Evolutionary conservation across 2,113 vertebrate genomes (phyloP).

Genomic region (Emydura subglobosa): DNA sequence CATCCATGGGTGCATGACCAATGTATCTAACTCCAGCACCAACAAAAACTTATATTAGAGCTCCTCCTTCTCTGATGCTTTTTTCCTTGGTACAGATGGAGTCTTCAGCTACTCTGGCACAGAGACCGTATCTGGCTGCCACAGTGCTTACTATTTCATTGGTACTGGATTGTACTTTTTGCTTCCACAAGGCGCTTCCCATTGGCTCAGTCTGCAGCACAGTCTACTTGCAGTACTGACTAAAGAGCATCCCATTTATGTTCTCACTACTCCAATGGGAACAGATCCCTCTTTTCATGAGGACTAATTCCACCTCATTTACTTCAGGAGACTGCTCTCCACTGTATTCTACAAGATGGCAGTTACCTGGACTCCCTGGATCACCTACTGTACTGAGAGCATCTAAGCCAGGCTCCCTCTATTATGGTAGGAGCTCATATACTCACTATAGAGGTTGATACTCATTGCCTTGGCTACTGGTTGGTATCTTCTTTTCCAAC

Average conservation of each 20-base stretch:
- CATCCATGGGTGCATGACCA: background rate
- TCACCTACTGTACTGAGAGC: background rate
- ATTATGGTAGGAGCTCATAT: background rate
- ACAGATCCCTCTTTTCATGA: background rate
- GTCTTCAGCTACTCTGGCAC: background rate
- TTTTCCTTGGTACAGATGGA: background rate
- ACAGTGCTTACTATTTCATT: background rate
- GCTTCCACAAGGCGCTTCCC: background rate
- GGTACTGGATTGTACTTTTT: background rate
- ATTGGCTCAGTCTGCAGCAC: background rate
- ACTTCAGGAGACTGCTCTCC: background rate
- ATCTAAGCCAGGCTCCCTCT: background rate
- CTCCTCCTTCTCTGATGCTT: background rate
- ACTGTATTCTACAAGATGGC: background rate
- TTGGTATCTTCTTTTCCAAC: background rate
- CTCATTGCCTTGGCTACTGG: background rate
- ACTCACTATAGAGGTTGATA: background rate
- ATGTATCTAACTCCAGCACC: background rate
- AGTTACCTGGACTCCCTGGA: background rate
- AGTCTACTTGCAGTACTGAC: background rate
- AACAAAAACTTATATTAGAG: background rate
- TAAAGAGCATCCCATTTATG: background rate
- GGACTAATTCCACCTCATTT: background rate
- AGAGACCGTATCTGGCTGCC: background rate
- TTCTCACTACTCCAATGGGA: background rate